Evolutionary conservation across 23 tunicate genomes (phyloP).

Genomic region (Aplidium turbinatum): DNA sequence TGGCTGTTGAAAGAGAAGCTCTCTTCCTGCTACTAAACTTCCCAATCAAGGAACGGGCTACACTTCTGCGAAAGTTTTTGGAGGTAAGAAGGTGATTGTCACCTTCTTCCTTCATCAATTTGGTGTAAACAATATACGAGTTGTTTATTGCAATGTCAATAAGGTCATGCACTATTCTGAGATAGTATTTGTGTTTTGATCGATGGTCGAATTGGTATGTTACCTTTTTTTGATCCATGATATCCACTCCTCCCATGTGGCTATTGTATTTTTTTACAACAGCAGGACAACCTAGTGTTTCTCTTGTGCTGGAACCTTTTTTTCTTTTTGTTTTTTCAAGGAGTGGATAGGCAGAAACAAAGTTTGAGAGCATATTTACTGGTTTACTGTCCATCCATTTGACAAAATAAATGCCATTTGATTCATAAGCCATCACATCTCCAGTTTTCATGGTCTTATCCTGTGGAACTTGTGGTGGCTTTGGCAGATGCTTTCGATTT

Average conservation of each 20-base stretch:
- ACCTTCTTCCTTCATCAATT: background rate
- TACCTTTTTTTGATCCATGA: constrained; percentile 22
- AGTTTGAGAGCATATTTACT: constrained; percentile 9
- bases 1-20: background rate
- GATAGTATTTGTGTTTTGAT: constrained; percentile 22
- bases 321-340: too few relatives aligned
- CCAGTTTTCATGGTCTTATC: constrained; percentile 7
- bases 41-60: background rate
- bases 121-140: constrained; percentile 13
- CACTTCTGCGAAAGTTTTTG: background rate
- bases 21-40: background rate
- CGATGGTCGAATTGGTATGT: constrained; percentile 21
- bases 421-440: constrained; percentile 3
- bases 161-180: constrained; percentile 1
- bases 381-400: constrained; percentile 14
- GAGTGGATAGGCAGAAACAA: constrained; percentile 11
- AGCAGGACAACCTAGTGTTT: too few relatives aligned
- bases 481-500: constrained; percentile 11
- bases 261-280: too few relatives aligned
- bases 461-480: background rate
- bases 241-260: constrained; percentile 1
- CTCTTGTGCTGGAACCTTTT: too few relatives aligned
- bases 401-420: constrained; percentile 18
- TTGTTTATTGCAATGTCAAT: constrained; percentile 17
- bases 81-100: background rate